A percentile compares a stretch with the other conserved stretches of the same genome.
These are phyloP conservation scores for Aphelenchoides fujianensis DNA, from an alignment of 1,140 invertebrate genomes.

Conservation along the genomic window DNA sequence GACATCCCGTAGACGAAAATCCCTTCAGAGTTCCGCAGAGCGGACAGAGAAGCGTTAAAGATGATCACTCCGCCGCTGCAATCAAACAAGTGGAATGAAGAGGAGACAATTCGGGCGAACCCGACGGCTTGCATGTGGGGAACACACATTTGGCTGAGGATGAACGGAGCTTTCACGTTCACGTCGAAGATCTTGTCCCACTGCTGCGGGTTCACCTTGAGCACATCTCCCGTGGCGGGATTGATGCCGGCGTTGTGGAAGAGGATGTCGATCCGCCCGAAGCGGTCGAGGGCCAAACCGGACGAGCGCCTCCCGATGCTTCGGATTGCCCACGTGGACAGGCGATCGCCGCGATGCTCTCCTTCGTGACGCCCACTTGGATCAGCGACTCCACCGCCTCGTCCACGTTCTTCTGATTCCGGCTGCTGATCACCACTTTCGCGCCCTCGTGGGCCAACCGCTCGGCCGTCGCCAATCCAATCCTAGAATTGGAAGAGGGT, in stretches of 20 bases:
- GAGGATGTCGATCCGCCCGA: constrained; percentile 4
- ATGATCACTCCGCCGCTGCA: background rate
- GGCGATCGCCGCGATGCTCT: constrained; percentile 26
- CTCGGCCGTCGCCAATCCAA: constrained; percentile 84
- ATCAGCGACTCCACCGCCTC: constrained; percentile 61
- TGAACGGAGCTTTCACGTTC: constrained; percentile 14
- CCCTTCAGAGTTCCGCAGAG: background rate
- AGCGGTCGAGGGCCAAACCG: background rate
- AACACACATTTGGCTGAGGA: background rate
- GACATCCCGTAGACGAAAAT: background rate
- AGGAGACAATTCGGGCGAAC: background rate
- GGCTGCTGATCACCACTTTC: constrained; percentile 83
- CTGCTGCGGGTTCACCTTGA: background rate
- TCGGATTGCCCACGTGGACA: constrained; percentile 70
- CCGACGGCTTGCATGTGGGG: background rate
- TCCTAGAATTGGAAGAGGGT: constrained; percentile 68
- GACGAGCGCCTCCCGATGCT: constrained; percentile 62
- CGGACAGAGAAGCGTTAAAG: background rate
- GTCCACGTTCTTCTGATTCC: constrained; percentile 64
- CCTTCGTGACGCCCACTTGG: constrained; percentile 64
- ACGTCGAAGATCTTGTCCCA: constrained; percentile 12
- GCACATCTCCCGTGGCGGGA: background rate
- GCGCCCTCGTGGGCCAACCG: constrained; percentile 83
- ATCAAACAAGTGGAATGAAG: background rate
- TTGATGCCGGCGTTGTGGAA: constrained; percentile 9